Evolutionary conservation across 2,113 vertebrate genomes (phyloP).

Genomic region (Capreolus pygargus): DNA sequence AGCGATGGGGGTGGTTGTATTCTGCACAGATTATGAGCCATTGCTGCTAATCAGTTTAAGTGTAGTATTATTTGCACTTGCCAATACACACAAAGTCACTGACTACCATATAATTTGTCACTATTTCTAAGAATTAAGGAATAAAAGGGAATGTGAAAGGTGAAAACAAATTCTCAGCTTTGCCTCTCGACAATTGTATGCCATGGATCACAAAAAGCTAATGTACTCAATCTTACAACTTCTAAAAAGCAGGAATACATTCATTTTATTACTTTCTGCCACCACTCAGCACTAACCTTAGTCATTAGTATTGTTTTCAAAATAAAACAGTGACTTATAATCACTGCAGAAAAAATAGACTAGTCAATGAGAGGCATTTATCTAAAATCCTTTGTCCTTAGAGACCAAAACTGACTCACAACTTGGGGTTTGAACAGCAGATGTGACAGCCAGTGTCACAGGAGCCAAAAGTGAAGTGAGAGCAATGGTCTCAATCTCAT

Average conservation of each 20-base stretch:
- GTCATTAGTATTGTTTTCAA: not conserved
- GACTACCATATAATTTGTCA: not conserved
- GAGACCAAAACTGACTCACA: not conserved
- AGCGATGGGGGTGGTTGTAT: not conserved
- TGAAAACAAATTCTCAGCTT: not conserved
- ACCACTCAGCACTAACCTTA: not conserved
- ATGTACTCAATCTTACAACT: not conserved
- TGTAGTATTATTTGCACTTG: not conserved
- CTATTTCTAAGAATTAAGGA: not conserved
- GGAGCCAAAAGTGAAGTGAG: not conserved
- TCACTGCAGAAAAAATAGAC: not conserved
- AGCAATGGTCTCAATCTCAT: not conserved
- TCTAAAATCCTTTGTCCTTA: not conserved
- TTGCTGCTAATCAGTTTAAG: not conserved
- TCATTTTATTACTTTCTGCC: not conserved
- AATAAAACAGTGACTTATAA: constrained; percentile 23
- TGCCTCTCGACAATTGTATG: not conserved
- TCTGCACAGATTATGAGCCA: not conserved
- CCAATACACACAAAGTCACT: not conserved
- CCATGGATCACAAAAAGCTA: not conserved
- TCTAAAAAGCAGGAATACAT: not conserved
- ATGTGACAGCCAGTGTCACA: not conserved
- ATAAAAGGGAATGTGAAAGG: not conserved
- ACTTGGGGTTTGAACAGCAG: not conserved
- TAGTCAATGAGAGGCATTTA: not conserved